Percentiles rank a stretch among this genome's conserved stretches.
Evolutionary conservation across 64 coral and sea anemone species (phyloP).

Genomic region (Montipora sp.): DNA sequence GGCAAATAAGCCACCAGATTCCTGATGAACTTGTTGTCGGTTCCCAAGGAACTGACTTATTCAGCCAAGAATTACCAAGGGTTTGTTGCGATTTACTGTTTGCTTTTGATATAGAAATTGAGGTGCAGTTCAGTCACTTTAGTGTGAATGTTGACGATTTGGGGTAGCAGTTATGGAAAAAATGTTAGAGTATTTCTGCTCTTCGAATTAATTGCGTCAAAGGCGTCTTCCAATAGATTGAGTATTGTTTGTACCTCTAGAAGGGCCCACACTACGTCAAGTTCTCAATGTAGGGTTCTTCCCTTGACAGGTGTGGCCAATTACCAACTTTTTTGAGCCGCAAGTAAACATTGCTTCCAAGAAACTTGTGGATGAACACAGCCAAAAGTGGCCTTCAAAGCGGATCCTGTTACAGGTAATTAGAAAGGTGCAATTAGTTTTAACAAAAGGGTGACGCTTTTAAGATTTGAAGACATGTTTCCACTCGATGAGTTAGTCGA

Average conservation of each 20-base stretch:
- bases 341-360: slow-evolving; percentile 89
- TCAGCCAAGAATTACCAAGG: slow-evolving; percentile 55
- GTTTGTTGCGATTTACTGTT: slow-evolving; percentile 5
- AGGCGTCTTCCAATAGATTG: too few species aligned
- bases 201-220: too few species aligned
- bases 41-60: slow-evolving; percentile 59
- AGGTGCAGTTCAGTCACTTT: too few species aligned
- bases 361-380: slow-evolving; percentile 85
- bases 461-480: too few species aligned
- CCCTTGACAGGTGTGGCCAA: slow-evolving; percentile 83
- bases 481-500: too few species aligned
- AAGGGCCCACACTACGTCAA: background rate
- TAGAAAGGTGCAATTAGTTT: background rate
- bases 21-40: slow-evolving; percentile 52
- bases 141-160: too few species aligned
- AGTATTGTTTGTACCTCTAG: too few species aligned
- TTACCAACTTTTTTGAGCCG: slow-evolving; percentile 82
- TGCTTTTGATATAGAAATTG: background rate
- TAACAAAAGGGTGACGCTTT: too few species aligned
- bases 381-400: slow-evolving; percentile 71
- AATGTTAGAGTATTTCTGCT: too few species aligned
- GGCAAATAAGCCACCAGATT: slow-evolving; percentile 34
- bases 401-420: slow-evolving; percentile 90
- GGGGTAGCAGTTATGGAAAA: too few species aligned
- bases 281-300: background rate